Conservation (phyloP, 1,140 invertebrate genomes). For the Drosophila burlai region DNA sequence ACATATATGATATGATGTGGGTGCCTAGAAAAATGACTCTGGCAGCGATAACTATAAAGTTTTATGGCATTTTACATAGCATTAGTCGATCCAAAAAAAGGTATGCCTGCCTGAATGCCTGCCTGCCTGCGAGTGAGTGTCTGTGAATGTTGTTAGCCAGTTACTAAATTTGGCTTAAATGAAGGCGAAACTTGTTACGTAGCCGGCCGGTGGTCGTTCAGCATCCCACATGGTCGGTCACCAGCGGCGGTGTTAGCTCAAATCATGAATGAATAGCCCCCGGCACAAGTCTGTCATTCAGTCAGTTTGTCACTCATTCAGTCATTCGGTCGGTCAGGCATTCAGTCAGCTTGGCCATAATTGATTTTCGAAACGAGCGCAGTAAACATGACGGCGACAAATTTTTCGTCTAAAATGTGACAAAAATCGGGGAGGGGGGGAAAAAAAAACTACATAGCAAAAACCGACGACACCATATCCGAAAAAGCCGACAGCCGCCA, state of each 20-base stretch:
- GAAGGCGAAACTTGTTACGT: constrained; percentile 82
- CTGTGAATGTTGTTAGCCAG: constrained; percentile 74
- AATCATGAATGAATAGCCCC: constrained; percentile 76
- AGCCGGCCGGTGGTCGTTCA: constrained; percentile 67
- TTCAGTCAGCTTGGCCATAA: constrained; percentile 65
- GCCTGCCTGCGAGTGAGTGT: constrained; percentile 21
- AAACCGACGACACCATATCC: constrained; percentile 41
- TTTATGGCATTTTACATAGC: constrained; percentile 66
- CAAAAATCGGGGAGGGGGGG: constrained; percentile 18
- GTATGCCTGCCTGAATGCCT: neutral
- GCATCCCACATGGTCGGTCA: constrained; percentile 61
- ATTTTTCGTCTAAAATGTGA: constrained; percentile 68
- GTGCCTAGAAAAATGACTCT: constrained; percentile 75
- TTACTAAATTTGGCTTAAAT: constrained; percentile 83
- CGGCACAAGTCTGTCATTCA: constrained; percentile 45
- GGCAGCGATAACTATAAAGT: constrained; percentile 58
- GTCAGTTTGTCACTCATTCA: constrained; percentile 36
- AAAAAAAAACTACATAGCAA: constrained; percentile 9
- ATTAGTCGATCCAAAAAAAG: constrained; percentile 59
- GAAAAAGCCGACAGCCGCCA: constrained; percentile 34
- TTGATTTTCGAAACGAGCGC: constrained; percentile 70
- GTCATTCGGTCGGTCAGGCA: constrained; percentile 3
- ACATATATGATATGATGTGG: constrained; percentile 39
- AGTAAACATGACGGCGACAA: constrained; percentile 76
- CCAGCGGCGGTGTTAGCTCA: constrained; percentile 43